Evolutionary conservation across 1,140 invertebrate species (phyloP), one percentile per base, ranked within the genome.

Genomic region (Trichonephila clavata): DNA sequence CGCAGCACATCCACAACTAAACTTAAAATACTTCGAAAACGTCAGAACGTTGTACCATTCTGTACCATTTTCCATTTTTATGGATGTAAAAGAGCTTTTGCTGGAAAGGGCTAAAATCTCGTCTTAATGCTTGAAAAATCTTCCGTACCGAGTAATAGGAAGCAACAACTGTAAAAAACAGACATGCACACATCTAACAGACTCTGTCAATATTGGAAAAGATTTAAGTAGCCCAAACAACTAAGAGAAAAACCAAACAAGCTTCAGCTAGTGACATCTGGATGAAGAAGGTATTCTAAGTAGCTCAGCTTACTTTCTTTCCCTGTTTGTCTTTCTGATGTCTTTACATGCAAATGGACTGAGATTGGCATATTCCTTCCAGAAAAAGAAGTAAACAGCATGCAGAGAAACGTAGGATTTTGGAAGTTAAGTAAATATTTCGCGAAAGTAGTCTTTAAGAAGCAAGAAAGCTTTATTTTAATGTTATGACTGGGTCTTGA

Each of bases 121-220:
- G 16, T 27, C 6, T 39, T 77, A 77, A 77, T 16, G 32, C 27
- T 14, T 0, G 3, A 18, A 1, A 20, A 20, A 39, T 18, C 16
- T 39, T 39, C 18, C 18, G 71, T 20, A 32, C 14, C 1, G 16
- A 32, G 71, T 21, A 77, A 77, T 77, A 77, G 16, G 71, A 39
- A 32, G 71, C 32, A 39, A 77, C 71, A 77, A 14, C 71, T 32
- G 18, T 77, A 27, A 39, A 77, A 77, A 77, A 77, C 16, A 39
- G 32, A 32, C 71, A 39, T 77, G 32, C 71, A 77, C 71, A 18
- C 7, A 39, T 2, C 14, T 39, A 77, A 77, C 71, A 32, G 24
- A 77, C 71, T 77, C 71, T 77, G 71, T 77, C 71, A 77, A 77
- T 77, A 77, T 77, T 77, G 71, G 71, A 77, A 77, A 77, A 32